phyloP scores from a whole-genome alignment of 1,140 invertebrate species.

The Drosophila orena region DNA sequence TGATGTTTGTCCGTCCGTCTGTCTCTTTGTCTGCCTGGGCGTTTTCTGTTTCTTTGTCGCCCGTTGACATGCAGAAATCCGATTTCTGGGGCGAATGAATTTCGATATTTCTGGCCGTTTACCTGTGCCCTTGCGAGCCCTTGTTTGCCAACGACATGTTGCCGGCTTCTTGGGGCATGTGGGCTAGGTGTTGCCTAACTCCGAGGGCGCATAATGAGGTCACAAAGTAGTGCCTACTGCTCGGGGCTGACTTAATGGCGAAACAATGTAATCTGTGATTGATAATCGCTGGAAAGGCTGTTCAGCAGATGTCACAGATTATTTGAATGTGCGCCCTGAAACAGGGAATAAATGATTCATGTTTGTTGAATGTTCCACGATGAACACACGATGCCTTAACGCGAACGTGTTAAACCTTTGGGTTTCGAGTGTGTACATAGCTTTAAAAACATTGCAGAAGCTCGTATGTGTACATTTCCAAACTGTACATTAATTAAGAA shows the following conservation, averaged over 20 bases:
- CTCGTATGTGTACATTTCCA: no score
- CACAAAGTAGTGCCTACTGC: neutral
- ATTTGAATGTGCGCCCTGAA: neutral
- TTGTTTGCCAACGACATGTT: neutral
- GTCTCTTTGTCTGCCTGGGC: constrained; percentile 1
- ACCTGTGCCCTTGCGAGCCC: neutral
- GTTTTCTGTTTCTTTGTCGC: neutral
- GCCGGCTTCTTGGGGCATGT: constrained; percentile 5
- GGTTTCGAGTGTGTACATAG: neutral
- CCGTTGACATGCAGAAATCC: constrained; percentile 27
- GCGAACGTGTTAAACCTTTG: neutral
- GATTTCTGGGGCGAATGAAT: constrained; percentile 17
- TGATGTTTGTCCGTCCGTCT: constrained; percentile 14
- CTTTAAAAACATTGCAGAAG: no score
- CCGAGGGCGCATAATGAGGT: neutral
- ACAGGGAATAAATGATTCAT: neutral
- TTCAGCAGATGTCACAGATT: neutral
- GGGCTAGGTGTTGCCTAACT: constrained; percentile 1
- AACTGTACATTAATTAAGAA: no score
- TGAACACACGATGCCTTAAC: neutral
- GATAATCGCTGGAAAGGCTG: neutral
- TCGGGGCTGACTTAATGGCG: neutral
- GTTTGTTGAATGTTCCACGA: no score
- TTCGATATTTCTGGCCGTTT: neutral
- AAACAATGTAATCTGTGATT: neutral